Base-by-base conservation (phyloP, 2,888 invertebrate genomes). In the Trichogramma dendrolimi region DNA sequence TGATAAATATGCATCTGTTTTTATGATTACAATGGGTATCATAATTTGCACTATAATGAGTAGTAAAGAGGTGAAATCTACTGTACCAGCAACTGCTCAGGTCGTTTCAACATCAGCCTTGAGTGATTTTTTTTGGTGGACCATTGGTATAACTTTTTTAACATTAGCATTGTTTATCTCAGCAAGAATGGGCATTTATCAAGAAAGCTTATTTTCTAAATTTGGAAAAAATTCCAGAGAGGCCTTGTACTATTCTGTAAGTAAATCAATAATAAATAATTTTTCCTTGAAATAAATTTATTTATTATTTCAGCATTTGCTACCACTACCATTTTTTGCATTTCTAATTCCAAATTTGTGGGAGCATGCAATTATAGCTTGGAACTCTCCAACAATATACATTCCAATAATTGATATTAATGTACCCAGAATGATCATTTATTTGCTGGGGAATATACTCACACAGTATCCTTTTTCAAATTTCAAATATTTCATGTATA, bases 171-270 rank as follows among this genome's bases (percentile, higher is more conserved):
- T 99, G 58, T 89, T 98, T 71, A 83, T 96, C 61, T 96, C 97
- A 0, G 96, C 98, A 0, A 84, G 93, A 70, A 94, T 97, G 94
- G 97, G 97, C 2, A 89, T 94, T 64, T 95, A 92, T 79, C 97
- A 97, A 78, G 96, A 97, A 81, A 87, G 87, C 0, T 79, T 96
- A 4, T 93, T 93, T 75, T 82, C 84, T 41, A 85, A 86, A 64
- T 87, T 91, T 79, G 98, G 97, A 54, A 98, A 97, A 79, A 90
- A 94, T 82, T 93, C 97, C 0, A 85, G 88, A 75, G 94, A 95
- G 80, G 92, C 94, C 1, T 79, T 94, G 1, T 94, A 86, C 80
- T 94, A 90, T 73, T 91, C 93, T 61, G 88, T 88, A 81, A 80
- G 57, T 50, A 27, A 11, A 52, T 27, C 39, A 40, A n/a, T 43